Evolutionary conservation across 2,113 vertebrate genomes (phyloP).

Genomic region (Etheostoma cragini): DNA sequence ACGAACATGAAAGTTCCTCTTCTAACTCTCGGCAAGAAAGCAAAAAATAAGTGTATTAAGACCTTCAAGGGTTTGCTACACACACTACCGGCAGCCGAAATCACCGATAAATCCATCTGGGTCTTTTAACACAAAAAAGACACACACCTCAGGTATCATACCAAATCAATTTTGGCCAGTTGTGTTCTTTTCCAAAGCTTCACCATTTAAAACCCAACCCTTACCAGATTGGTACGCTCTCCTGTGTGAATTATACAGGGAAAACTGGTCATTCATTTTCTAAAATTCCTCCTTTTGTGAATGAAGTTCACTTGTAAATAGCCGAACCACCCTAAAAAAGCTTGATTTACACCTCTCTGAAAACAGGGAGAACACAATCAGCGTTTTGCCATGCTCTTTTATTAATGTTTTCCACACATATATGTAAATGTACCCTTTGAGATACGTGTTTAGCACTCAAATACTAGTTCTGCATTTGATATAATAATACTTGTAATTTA

Average conservation of each 20-base stretch:
- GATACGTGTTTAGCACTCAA: constrained; percentile 78
- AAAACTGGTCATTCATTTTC: constrained; percentile 27
- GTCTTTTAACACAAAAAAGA: constrained; percentile 42
- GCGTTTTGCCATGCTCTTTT: constrained; percentile 66
- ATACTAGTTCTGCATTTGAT: constrained; percentile 80
- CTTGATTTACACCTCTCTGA: constrained; percentile 8
- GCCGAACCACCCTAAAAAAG: constrained; percentile 34
- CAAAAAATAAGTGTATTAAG: neutral
- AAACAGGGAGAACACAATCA: constrained; percentile 48
- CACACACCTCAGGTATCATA: constrained; percentile 78
- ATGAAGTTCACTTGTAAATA: constrained; percentile 76
- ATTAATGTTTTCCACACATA: constrained; percentile 55
- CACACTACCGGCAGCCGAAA: constrained; percentile 64
- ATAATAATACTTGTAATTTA: constrained; percentile 75
- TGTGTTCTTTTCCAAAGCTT: constrained; percentile 45
- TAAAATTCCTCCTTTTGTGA: constrained; percentile 36
- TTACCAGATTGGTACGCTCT: constrained; percentile 16
- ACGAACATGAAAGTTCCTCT: neutral
- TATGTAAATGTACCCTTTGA: constrained; percentile 77
- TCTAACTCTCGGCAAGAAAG: constrained; percentile 11
- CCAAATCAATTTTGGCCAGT: constrained; percentile 56
- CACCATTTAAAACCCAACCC: constrained; percentile 27
- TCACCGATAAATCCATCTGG: constrained; percentile 36
- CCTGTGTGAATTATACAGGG: constrained; percentile 19
- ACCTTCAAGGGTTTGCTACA: constrained; percentile 30